Evolutionary conservation across 2,888 invertebrate genomes (phyloP), one percentile per base, ranked within the genome.

Genomic region (Mechanitis messenoides): DNA sequence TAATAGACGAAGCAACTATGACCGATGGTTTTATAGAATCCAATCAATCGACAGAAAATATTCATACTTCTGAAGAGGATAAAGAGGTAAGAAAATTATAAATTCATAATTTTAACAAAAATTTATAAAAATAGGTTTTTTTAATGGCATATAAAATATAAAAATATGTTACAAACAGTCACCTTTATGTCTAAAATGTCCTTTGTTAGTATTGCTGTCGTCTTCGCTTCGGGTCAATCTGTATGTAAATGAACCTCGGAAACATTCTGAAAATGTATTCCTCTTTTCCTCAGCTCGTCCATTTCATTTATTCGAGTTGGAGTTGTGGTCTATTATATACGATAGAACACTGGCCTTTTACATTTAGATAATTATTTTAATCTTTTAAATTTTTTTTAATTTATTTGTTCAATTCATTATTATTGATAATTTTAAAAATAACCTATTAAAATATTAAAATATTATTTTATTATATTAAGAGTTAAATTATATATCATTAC

Each of bases 221-320:
- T 69, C 74, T 73, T 70, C 68, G 66, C 65, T 71, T 70, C 73
- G 74, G 71, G 78, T 81, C 84, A 86, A 86, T 87, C 79, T 87
- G 83, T 85, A 87, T 87, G 87, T 76, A 81, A 87, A 87, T 86
- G 79, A 76, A 75, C 69, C 67, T 60, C 70, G 68, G 62, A 71
- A 69, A 68, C 67, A 74, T 74, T 71, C 74, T 72, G 68, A 69
- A 66, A 66, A 71, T 72, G 72, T 72, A 75, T 71, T 74, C 67
- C 67, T 70, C 72, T 73, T 71, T 70, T 70, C 62, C 64, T 63
- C 55, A 33, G 45, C 62, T 61, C 61, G 55, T 58, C 66, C 64
- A 66, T 70, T 64, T 76, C 73, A 74, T 76, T 75, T 74, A 71
- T 66, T 68, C 68, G 68, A 74, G 65, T 73, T 7, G 0, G 3